Percentiles rank a stretch among this genome's conserved stretches.
Evolutionary conservation across 2,797 vertebrate genomes (phyloP).

Genomic region (Crocodylus rhombifer): DNA sequence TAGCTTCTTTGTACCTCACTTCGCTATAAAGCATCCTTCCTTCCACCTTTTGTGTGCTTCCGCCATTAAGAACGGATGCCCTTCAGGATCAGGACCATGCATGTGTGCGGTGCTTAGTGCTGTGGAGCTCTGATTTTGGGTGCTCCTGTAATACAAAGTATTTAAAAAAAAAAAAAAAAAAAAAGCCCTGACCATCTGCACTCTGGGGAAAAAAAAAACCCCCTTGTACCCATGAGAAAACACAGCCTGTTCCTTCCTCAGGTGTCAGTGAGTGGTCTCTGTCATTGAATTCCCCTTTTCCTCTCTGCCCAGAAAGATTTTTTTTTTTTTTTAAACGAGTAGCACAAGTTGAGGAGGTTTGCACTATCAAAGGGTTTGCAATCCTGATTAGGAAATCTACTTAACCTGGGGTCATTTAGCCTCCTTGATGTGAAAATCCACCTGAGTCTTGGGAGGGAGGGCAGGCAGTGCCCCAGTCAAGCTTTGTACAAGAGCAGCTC

Average conservation of each 20-base stretch:
- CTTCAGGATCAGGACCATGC: accelerated
- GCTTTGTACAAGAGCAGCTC: slow-evolving; percentile 24
- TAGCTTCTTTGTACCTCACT: accelerated
- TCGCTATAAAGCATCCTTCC: accelerated
- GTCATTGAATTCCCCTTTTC: slow-evolving; percentile 68
- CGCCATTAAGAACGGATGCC: not conserved
- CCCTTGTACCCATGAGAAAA: not conserved
- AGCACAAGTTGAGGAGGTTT: slow-evolving; percentile 22
- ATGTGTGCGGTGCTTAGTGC: not conserved
- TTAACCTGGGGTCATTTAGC: slow-evolving; percentile 66
- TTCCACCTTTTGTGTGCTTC: not conserved
- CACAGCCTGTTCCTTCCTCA: not conserved
- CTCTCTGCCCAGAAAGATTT: not conserved
- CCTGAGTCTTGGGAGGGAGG: slow-evolving; percentile 26
- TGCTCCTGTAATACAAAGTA: not conserved
- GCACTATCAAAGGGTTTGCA: slow-evolving; percentile 46
- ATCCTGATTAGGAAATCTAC: slow-evolving; percentile 68
- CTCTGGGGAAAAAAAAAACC: not conserved
- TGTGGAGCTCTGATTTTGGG: not conserved
- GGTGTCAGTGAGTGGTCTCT: not conserved
- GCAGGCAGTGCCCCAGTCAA: not conserved
- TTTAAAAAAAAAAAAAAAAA: not conserved
- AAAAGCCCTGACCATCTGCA: accelerated
- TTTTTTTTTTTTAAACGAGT: not conserved
- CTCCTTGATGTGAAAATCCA: slow-evolving; percentile 59